phyloP scores from a whole-genome alignment of 2,113 vertebrate genomes.

The Corythoichthys intestinalis region DNA sequence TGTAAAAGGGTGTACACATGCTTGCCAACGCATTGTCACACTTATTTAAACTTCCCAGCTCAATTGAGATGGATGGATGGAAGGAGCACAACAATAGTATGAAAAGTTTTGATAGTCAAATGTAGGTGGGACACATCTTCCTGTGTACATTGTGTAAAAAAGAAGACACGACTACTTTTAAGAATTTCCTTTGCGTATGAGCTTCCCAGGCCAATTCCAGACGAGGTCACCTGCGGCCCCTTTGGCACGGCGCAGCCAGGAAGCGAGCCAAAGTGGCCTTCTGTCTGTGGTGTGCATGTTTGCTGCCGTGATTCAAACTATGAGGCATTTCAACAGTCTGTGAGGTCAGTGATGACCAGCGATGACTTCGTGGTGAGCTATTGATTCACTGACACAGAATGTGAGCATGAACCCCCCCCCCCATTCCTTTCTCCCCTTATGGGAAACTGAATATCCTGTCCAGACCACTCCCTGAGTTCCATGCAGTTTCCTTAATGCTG shows the following conservation, averaged over 20 bases:
- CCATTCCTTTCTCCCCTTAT: constrained; percentile 17
- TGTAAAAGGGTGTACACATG: neutral
- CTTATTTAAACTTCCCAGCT: too few relatives aligned
- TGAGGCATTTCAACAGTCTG: constrained; percentile 46
- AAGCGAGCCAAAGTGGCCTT: constrained; percentile 29
- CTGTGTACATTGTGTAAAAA: neutral
- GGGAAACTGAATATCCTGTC: constrained; percentile 59
- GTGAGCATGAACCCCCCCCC: constrained; percentile 10
- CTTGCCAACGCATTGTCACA: too few relatives aligned
- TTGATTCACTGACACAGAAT: constrained; percentile 60
- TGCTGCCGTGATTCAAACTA: constrained; percentile 51
- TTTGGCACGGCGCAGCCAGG: constrained; percentile 31
- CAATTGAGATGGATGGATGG: neutral
- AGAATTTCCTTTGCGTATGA: neutral
- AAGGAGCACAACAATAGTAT: neutral
- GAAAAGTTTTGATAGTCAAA: neutral
- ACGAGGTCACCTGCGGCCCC: constrained; percentile 23
- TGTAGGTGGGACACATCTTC: neutral
- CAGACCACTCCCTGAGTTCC: constrained; percentile 49
- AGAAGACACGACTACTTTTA: neutral
- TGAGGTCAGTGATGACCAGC: constrained; percentile 47
- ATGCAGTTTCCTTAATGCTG: constrained; percentile 46
- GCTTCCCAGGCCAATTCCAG: constrained; percentile 11
- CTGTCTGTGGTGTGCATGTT: constrained; percentile 37
- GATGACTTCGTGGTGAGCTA: constrained; percentile 22